Base-by-base conservation (phyloP, 1,140 invertebrate species). In the Muscidifurax raptorellus region DNA sequence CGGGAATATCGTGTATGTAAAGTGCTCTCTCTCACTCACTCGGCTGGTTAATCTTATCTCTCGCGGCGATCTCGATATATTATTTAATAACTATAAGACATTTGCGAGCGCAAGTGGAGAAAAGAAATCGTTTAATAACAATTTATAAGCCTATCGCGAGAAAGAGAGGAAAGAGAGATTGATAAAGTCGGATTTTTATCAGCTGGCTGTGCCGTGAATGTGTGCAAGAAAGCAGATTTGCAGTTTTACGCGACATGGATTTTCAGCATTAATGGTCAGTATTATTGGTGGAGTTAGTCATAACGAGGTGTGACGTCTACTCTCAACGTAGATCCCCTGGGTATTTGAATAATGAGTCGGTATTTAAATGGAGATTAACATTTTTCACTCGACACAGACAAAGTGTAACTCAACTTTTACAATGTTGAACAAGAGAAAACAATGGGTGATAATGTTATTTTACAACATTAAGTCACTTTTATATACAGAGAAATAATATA, bases 1-100 rank as follows among this genome's bases (percentile, higher is more conserved):
- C n/a, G 27, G 6, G 47, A 44, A 9, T 67, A 6, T 59, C 82
- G 64, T 83, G 27, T 75, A 30, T 67, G 52, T 83, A 67, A 47
- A 28, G 76, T 25, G 59, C 47, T 67, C 12, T 28, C 10, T 40
- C 40, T 52, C 47, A 18, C 47, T 47, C 44, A 1, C 47, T 59
- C 52, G 18, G 7, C 22, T 18, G 0, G 10, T 44, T 83, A 69
- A 83, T 83, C 82, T 78, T 78, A 78, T 78, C 75, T 67, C 18
- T 1, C 30, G 7, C 9, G 0, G 36, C 36, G 28, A 66, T 83
- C 36, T 27, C 12, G 25, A 6, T 69, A 52, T 77, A 83, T 71
- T 83, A 83, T 66, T 78, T 78, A 83, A 83, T 72, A 80, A 69
- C 36, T 32, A 71, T 30, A 32, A 28, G 67, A 71, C 27, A 27